Evolutionary conservation across 2,888 invertebrate genomes (phyloP).

Genomic region (Tholera decimalis): DNA sequence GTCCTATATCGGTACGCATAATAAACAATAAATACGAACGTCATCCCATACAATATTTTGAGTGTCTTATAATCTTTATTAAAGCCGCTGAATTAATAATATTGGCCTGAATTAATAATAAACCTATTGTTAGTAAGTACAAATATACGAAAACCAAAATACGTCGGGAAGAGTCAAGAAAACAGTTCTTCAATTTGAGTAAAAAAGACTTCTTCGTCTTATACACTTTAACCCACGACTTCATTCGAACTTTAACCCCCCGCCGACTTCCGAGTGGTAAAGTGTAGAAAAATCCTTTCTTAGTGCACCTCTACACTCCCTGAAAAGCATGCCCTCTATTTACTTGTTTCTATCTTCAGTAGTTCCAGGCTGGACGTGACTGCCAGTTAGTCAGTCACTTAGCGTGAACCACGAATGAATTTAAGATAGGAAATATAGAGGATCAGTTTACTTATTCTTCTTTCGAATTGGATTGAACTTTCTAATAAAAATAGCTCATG

Average conservation of each 20-base stretch:
- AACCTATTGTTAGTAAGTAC: no score
- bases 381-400: slow-evolving; percentile 16
- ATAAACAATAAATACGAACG: slow-evolving; percentile 5
- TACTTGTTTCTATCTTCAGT: slow-evolving; percentile 26
- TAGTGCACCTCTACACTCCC: slow-evolving; percentile 22
- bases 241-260: slow-evolving; percentile 37
- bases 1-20: slow-evolving; percentile 10
- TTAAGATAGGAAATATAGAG: neutral
- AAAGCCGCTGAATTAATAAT: neutral
- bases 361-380: slow-evolving; percentile 5
- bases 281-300: slow-evolving; percentile 47
- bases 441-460: neutral
- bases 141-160: no score
- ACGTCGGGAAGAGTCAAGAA: neutral
- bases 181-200: slow-evolving; percentile 26
- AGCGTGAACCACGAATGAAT: neutral
- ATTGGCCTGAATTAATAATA: no score
- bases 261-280: slow-evolving; percentile 42
- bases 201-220: slow-evolving; percentile 25
- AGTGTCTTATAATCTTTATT: slow-evolving; percentile 1
- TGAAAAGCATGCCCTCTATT: slow-evolving; percentile 28
- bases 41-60: neutral
- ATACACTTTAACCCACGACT: slow-evolving; percentile 29
- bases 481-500: neutral
- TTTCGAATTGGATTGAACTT: neutral